Conservation (phyloP, 2,113 vertebrate genomes). For the Laticauda laticaudata region DNA sequence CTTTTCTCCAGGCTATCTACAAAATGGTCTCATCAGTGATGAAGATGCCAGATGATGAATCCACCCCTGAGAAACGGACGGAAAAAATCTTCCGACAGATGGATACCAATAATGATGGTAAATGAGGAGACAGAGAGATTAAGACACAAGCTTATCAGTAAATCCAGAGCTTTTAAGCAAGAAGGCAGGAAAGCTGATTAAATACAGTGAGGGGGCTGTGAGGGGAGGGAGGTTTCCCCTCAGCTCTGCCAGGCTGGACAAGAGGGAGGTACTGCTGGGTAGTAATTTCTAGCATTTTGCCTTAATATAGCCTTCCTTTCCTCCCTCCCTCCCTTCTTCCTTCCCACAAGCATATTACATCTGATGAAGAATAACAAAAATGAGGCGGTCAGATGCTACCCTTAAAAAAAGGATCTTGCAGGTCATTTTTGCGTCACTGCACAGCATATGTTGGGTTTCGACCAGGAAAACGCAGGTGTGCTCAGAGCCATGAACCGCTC, state of each 20-base stretch:
- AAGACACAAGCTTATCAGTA: slow-evolving; percentile 54
- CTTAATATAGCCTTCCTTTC: too few relatives aligned
- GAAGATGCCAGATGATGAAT: slow-evolving; percentile 99
- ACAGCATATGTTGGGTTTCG: too few relatives aligned
- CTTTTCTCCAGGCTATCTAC: slow-evolving; percentile 88
- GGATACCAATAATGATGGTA: slow-evolving; percentile 98
- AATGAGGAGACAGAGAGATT: slow-evolving; percentile 64
- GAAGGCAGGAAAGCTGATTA: slow-evolving; percentile 44
- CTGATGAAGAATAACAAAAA: too few relatives aligned
- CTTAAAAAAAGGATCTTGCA: background rate
- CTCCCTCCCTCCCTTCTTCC: too few relatives aligned
- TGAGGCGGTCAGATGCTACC: too few relatives aligned
- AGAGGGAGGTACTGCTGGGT: too few relatives aligned
- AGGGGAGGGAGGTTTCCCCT: background rate
- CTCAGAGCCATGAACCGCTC: background rate
- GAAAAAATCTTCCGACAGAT: slow-evolving; percentile 99
- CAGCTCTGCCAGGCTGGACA: background rate
- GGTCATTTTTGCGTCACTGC: background rate
- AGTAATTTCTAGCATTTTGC: background rate
- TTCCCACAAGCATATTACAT: background rate
- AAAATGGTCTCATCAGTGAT: slow-evolving; percentile 99
- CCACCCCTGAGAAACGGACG: slow-evolving; percentile 96
- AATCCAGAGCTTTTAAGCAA: slow-evolving; percentile 44
- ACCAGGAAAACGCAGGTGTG: background rate
- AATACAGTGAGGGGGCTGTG: background rate